Evolutionary conservation across 2,113 vertebrate genomes (phyloP), one percentile per base, ranked within the genome.

Genomic region (Gymnocephalus cernua): DNA sequence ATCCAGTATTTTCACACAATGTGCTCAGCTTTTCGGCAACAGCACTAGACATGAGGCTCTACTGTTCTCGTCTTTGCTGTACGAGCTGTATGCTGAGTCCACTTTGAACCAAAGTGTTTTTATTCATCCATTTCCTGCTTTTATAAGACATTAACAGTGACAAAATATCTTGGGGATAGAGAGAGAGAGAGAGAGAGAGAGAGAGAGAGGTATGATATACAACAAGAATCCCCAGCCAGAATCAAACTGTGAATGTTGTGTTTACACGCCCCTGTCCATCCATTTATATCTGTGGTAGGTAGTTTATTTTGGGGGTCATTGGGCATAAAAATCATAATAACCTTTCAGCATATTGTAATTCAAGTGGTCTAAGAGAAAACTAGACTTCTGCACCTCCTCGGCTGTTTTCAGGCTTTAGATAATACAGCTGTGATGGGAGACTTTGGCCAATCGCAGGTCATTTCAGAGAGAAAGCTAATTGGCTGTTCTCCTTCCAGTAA

Each of bases 61-160:
- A 12, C 51, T 57, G 14, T 16, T 54, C 27, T 38, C 9, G 0
- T 54, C 12, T 64, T 54, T 4, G 29, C 57, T 59, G 27, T 27
- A 27, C 0, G 41, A 47, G 18, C 32, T 38, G 32, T 62, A 9
- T 4, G 21, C 51, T 12, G 48, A 50, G 18, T 54, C 58, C 32
- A 21, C 58, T 61, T 61, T 61, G 23, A 23, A 11, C n/a, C 51
- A n/a, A 54, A n/a, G 66, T 16, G 13, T 53, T 53, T 69, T 69
- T 35, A 41, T 57, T 16, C 35, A 19, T 44, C n/a, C 2, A 61
- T 10, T 38, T 38, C n/a, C n/a, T 62, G 18, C 48, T 12, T 15
- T 53, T 35, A 35, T 32, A n/a, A 15, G 66, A 54, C 32, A 54
- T 11, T 11, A 9, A 35, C 15, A 19, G 6, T 27, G n/a, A 45